Conservation (phyloP, 2,113 vertebrate genomes). For the Alligator sinensis region DNA sequence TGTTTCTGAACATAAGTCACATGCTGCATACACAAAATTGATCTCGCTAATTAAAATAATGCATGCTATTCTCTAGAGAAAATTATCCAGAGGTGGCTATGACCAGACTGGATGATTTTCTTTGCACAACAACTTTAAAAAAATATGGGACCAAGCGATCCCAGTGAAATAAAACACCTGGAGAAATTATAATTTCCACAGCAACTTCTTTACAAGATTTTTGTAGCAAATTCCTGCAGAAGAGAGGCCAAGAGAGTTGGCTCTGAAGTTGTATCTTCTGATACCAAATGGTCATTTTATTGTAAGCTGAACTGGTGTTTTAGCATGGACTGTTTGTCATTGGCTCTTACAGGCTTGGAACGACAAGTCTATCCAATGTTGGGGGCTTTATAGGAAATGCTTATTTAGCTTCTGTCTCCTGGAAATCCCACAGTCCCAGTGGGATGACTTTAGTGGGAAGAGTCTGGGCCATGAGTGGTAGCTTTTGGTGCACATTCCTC, state of each 20-base stretch:
- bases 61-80: background rate
- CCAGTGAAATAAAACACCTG: background rate
- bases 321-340: background rate
- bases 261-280: rapidly evolving
- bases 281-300: background rate
- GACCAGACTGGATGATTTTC: background rate
- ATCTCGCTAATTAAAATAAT: background rate
- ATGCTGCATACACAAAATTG: background rate
- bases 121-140: background rate
- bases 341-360: background rate
- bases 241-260: background rate
- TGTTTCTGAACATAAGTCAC: background rate
- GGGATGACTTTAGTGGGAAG: background rate
- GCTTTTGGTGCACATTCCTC: background rate
- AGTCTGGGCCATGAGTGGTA: background rate
- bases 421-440: background rate
- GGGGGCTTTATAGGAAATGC: background rate
- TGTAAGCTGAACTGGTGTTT: background rate
- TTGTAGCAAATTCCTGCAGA: background rate
- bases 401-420: background rate
- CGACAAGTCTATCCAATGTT: background rate
- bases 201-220: rapidly evolving
- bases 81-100: background rate
- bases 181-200: rapidly evolving
- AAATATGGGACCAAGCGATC: background rate